A percentile compares a stretch with the other conserved stretches of the same genome.
Evolutionary conservation across 2,888 invertebrate species (phyloP).

Genomic region (Eremobia ochroleuca): DNA sequence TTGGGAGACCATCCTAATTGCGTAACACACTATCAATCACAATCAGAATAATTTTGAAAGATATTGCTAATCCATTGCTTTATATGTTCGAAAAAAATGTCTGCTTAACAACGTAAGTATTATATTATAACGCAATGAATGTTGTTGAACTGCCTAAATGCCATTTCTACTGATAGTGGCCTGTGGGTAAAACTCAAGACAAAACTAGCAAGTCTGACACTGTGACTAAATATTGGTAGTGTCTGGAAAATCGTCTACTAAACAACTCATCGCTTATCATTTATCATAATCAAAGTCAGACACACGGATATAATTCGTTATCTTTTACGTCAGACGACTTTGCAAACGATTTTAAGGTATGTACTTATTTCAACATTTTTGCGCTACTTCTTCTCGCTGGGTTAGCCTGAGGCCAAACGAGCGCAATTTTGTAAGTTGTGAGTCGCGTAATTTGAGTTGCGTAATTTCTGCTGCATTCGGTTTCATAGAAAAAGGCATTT

Average conservation of each 20-base stretch:
- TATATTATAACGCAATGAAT: no score
- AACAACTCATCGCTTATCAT: constrained; percentile 22
- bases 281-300: constrained; percentile 18
- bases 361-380: constrained; percentile 17
- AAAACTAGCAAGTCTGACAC: background rate
- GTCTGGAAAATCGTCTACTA: constrained; percentile 17
- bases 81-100: background rate
- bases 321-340: constrained; percentile 25
- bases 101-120: no score
- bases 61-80: background rate
- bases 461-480: no score
- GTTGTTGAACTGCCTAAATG: no score
- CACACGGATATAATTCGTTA: constrained; percentile 28
- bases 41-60: no score
- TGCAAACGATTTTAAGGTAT: background rate
- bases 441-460: no score
- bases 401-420: no score
- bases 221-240: background rate
- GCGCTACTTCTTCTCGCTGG: background rate
- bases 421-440: no score
- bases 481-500: no score
- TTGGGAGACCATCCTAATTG: background rate
- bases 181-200: background rate
- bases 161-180: no score
- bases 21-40: no score